Conservation (phyloP, 2,113 vertebrate species). For the Protobothrops flavoviridis region DNA sequence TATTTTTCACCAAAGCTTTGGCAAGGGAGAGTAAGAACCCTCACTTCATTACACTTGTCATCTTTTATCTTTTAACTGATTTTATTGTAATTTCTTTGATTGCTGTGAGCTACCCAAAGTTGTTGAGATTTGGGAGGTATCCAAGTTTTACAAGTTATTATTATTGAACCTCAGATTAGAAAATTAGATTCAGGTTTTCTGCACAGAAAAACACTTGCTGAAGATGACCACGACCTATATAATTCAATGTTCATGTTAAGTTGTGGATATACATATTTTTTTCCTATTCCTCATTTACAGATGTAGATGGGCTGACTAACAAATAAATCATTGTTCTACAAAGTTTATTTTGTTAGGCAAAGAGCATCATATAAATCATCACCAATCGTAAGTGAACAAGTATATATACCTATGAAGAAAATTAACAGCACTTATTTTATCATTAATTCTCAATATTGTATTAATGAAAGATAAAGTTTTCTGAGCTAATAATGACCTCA, state of each 20-base stretch:
- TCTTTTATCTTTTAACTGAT: background rate
- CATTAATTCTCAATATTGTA: background rate
- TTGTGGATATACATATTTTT: background rate
- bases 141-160: background rate
- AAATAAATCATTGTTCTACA: background rate
- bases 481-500: background rate
- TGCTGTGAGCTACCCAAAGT: background rate
- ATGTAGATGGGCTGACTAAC: background rate
- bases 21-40: background rate
- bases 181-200: fast-evolving
- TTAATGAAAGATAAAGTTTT: background rate
- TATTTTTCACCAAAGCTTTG: background rate
- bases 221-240: background rate
- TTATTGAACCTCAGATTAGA: background rate
- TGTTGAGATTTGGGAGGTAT: background rate
- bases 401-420: background rate
- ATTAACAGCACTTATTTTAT: background rate
- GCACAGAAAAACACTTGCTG: background rate
- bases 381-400: background rate
- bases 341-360: background rate
- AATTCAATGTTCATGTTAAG: background rate
- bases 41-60: background rate
- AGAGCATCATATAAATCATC: background rate
- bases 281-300: background rate
- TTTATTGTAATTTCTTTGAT: background rate